Percentiles rank a stretch among this genome's conserved stretches.
phyloP scores from a whole-genome alignment of 2,797 vertebrate genomes.

The Mionectes olivaceus region DNA sequence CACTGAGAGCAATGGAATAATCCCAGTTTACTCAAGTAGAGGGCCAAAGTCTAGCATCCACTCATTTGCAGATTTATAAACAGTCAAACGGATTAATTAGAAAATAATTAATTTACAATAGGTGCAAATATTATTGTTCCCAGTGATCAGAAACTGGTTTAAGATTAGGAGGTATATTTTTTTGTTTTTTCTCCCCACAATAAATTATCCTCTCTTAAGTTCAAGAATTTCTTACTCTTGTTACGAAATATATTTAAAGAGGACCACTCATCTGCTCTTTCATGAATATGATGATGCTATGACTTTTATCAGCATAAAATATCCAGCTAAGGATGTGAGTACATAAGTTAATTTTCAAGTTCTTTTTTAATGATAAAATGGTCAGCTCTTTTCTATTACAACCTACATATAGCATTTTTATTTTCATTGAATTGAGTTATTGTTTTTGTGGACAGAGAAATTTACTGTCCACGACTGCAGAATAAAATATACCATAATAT shows the following conservation, averaged over 20 bases:
- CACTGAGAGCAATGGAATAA: neutral
- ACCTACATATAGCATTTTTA: constrained; percentile 24
- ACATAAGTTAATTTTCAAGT: neutral
- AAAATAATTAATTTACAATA: constrained; percentile 59
- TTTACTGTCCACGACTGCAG: constrained; percentile 52
- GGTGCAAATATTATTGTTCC: constrained; percentile 15
- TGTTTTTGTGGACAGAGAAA: constrained; percentile 63
- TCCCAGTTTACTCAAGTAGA: neutral
- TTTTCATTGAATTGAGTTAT: constrained; percentile 68
- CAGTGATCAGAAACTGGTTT: constrained; percentile 63
- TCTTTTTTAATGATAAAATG: neutral
- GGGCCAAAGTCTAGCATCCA: neutral
- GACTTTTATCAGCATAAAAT: constrained; percentile 35
- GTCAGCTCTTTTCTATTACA: constrained; percentile 5
- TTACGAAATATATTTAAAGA: constrained; percentile 2
- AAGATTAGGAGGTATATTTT: constrained; percentile 39
- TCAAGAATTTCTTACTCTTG: constrained; percentile 17
- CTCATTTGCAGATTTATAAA: constrained; percentile 28
- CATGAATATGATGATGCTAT: constrained; percentile 10
- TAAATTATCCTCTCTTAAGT: constrained; percentile 18
- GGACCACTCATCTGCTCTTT: neutral
- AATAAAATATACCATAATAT: constrained; percentile 66
- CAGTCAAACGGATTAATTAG: constrained; percentile 26
- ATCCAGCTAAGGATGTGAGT: constrained; percentile 7
- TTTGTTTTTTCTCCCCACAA: neutral